Evolutionary conservation across 2,797 vertebrate species (phyloP), one percentile per base, ranked within the genome.

Genomic region (Atherinosoma microstoma): DNA sequence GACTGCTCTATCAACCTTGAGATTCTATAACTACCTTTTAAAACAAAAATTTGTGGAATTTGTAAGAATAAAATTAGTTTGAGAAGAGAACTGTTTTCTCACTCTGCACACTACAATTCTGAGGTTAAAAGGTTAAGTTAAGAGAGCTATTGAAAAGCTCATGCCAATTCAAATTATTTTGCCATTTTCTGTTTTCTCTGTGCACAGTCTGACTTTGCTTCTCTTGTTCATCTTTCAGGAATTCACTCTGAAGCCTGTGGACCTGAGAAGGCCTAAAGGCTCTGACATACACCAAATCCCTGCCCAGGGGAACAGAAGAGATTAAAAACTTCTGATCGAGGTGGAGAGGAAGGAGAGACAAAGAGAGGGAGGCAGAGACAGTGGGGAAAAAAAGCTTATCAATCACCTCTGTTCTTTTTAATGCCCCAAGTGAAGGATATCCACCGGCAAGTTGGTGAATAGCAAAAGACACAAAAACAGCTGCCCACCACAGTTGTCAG

Each of bases 171-270:
- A 90, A 86, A 90, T 86, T 76, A 78, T 56, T 70, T 60, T 72
- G 59, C 51, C 73, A 58, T 79, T 80, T 70, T 45, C 73, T 75
- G 64, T 73, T 87, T 81, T 84, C 62, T 72, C 76, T 81, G 64
- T 78, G 81, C 77, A 51, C 58, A 73, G 87, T 85, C 93, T 93
- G 79, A 92, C 84, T 78, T 18, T 67, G 85, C 78, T 80, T 79
- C 85, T 92, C 73, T 90, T 93, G 90, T 90, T 92, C 88, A 92
- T 93, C 90, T 94, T 93, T 71, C 84, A 95, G 94, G 90, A 92
- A 86, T 82, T 89, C 83, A 42, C 84, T 81, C 58, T 80, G 80
- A 91, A 87, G 82, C 89, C 85, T 73, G 78, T 78, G 83, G 92
- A 92, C 87, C 90, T 85, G 75, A 88, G 84, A 79, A 65, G 84